Conservation (phyloP, 2,888 invertebrate species). For the Trypoxylon attenuatum region DNA sequence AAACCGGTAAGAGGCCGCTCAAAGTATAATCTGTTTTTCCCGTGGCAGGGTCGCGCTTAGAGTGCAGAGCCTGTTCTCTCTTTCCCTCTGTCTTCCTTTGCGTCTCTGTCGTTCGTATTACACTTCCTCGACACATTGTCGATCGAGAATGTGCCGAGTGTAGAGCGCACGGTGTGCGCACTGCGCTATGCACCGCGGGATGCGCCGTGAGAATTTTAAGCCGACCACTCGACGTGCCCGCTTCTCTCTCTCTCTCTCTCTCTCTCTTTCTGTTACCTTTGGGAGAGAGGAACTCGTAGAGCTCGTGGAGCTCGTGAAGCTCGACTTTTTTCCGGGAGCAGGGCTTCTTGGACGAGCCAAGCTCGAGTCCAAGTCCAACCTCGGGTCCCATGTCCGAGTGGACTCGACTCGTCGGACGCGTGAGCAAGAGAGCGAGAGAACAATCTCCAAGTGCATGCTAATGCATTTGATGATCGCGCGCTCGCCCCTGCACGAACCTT, state of each 20-base stretch:
- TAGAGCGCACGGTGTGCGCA: too few species aligned
- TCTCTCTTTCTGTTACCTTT: slow-evolving; percentile 10
- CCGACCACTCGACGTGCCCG: slow-evolving; percentile 32
- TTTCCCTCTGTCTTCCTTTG: neutral
- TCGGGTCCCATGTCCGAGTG: neutral
- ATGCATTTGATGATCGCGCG: slow-evolving; percentile 43
- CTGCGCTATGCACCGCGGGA: slow-evolving; percentile 15
- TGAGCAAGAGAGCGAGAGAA: slow-evolving; percentile 6
- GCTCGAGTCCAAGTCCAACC: too few species aligned
- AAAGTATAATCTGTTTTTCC: slow-evolving; percentile 31
- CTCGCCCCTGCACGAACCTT: slow-evolving; percentile 26
- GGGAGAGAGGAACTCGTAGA: neutral
- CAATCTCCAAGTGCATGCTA: slow-evolving; percentile 49
- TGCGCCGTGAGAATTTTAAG: slow-evolving; percentile 52
- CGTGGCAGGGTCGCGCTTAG: too few species aligned
- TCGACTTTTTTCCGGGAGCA: slow-evolving; percentile 53
- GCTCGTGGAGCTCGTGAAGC: slow-evolving; percentile 32
- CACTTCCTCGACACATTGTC: slow-evolving; percentile 5
- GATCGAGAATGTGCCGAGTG: slow-evolving; percentile 21
- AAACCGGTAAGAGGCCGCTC: slow-evolving; percentile 23
- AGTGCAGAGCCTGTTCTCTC: slow-evolving; percentile 11
- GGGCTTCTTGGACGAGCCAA: slow-evolving; percentile 41
- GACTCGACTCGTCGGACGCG: neutral
- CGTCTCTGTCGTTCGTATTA: slow-evolving; percentile 23
- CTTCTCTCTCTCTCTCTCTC: slow-evolving; percentile 17